A percentile compares a stretch with the other conserved stretches of the same genome.
Evolutionary conservation across 2,797 vertebrate species (phyloP).

Genomic region (Pseudomugil gertrudae): DNA sequence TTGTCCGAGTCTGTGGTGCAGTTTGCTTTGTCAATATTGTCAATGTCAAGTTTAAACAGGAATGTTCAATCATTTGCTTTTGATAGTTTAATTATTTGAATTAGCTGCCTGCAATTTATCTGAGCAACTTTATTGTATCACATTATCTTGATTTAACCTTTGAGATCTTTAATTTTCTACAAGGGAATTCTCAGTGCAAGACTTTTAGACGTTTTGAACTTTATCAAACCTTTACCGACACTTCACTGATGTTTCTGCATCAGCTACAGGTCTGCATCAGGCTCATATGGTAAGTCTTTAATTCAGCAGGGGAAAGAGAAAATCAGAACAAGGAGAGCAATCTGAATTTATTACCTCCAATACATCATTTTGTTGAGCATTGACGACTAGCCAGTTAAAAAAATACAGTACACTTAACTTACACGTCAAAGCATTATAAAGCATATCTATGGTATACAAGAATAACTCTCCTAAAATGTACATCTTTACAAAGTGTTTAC

Average conservation of each 20-base stretch:
- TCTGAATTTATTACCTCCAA: slow-evolving; percentile 81
- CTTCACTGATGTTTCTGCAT: not conserved
- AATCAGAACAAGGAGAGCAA: slow-evolving; percentile 58
- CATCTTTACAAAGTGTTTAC: slow-evolving; percentile 86
- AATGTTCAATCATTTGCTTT: not conserved
- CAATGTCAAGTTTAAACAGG: not conserved
- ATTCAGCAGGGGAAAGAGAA: slow-evolving; percentile 14
- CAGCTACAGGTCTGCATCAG: too few relatives aligned
- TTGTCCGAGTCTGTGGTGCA: not conserved
- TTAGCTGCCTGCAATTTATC: not conserved
- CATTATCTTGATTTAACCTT: not conserved
- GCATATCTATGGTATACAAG: slow-evolving; percentile 81
- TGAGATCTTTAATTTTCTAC: too few relatives aligned
- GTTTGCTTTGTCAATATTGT: not conserved
- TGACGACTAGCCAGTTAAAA: slow-evolving; percentile 83
- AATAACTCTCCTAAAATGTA: slow-evolving; percentile 85
- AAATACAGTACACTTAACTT: slow-evolving; percentile 84
- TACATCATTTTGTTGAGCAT: slow-evolving; percentile 78
- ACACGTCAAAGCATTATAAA: slow-evolving; percentile 80
- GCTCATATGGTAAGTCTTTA: too few relatives aligned
- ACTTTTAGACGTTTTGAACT: not conserved
- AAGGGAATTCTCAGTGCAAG: too few relatives aligned
- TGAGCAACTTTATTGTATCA: not conserved
- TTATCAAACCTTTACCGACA: not conserved
- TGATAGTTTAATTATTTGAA: not conserved